Evolutionary conservation across 2,797 vertebrate genomes (phyloP), one percentile per base, ranked within the genome.

Genomic region (Margarornis squamiger): DNA sequence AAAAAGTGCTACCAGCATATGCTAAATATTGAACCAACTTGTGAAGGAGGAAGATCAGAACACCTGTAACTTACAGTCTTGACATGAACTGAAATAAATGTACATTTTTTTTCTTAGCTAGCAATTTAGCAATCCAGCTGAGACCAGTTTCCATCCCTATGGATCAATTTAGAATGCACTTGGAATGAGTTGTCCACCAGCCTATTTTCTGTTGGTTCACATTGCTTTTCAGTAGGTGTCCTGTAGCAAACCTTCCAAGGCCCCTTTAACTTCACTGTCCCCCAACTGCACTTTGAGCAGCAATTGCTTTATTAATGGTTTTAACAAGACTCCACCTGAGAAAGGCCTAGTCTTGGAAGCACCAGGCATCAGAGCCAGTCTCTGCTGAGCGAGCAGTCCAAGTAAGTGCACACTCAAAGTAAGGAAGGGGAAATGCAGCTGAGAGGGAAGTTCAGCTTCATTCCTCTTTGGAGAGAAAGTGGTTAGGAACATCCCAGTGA

Each of bases 11-110:
- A 63, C 66, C 32, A 66, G 73, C 48, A 91, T 95, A 93, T 95
- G 91, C 90, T 95, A 95, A 96, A 93, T 97, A 95, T 94, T 93
- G 92, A 94, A 95, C 74, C 76, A 94, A 63, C 57, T 68, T 74
- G 36, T 45, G 74, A 80, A 86, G 86, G 14, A 81, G 71, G 88
- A 85, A 90, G 80, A 95, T 95, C 71, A 95, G 81, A 96, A 92
- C 62, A 89, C 65, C 80, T 80, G 88, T 82, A 94, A 87, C 62
- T 94, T 79, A 39, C n/a, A 88, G 5, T 29, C 54, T 80, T 93
- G 46, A 86, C 12, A 19, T 3, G 15, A 92, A 20, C 62, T 62
- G 16, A 46, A 73, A 51, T 91, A 66, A 73, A 82, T 24, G 9
- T n/a, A 14, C 59, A 36, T 48, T 63, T 61, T 78, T 92, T 92